These are phyloP conservation scores for Pemphigus obesinymphae DNA, from an alignment of 1,140 invertebrate genomes.

Conservation along the genomic window DNA sequence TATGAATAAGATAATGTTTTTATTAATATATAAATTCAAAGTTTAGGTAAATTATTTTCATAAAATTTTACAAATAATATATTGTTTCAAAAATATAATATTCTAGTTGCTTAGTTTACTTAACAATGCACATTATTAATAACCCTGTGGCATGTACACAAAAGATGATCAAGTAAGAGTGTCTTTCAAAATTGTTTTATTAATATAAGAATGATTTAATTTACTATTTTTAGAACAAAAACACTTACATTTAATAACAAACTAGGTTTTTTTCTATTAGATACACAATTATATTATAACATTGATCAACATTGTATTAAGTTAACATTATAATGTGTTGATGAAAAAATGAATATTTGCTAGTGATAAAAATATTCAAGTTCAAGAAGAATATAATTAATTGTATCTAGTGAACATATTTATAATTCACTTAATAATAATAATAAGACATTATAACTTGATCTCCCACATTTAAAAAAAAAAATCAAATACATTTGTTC, in stretches of 20 bases:
- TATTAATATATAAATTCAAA: not conserved
- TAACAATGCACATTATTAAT: not conserved
- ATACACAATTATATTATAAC: not conserved
- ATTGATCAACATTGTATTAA: not conserved
- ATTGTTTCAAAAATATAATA: slow-evolving; percentile 5
- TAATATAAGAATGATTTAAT: not conserved
- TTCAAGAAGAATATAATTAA: not conserved
- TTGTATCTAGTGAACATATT: not conserved
- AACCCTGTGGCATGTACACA: not conserved
- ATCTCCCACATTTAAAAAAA: not conserved
- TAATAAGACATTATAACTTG: too few species aligned
- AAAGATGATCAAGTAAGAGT: not conserved
- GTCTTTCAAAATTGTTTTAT: not conserved
- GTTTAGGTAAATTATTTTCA: not conserved
- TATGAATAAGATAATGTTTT: not conserved
- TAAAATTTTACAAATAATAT: not conserved
- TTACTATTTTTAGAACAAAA: not conserved
- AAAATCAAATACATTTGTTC: slow-evolving; percentile 3
- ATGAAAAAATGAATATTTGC: not conserved
- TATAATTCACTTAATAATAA: not conserved
- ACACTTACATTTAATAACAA: not conserved
- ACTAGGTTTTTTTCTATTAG: not conserved
- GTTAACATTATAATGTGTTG: not conserved
- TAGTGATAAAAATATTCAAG: not conserved
- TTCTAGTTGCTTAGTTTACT: not conserved